Conservation (phyloP, 2,113 vertebrate species). For the Callopanchax toddi region DNA sequence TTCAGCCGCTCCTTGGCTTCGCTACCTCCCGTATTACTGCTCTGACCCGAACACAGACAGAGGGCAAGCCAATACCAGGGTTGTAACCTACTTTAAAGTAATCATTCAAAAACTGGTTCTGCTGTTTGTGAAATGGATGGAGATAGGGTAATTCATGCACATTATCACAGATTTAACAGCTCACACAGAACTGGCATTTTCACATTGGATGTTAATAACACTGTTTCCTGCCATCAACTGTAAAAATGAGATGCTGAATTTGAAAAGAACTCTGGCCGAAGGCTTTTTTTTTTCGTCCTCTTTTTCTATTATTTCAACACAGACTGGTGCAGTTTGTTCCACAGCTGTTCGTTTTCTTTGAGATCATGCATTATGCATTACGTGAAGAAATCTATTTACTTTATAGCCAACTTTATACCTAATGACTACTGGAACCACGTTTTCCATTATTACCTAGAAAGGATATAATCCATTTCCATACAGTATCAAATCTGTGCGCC, state of each 20-base stretch:
- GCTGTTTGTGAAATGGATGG: slow-evolving; percentile 26
- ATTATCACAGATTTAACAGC: slow-evolving; percentile 36
- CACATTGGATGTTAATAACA: slow-evolving; percentile 46
- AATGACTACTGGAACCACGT: not conserved
- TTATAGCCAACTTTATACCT: slow-evolving; percentile 6
- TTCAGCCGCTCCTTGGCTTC: not conserved
- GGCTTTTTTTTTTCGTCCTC: slow-evolving; percentile 19
- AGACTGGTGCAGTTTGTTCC: not conserved
- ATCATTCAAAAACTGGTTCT: slow-evolving; percentile 21
- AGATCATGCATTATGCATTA: not conserved
- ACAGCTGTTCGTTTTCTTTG: not conserved
- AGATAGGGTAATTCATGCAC: slow-evolving; percentile 34
- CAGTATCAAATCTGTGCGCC: not conserved
- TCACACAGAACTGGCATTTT: slow-evolving; percentile 16
- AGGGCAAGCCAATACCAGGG: slow-evolving; percentile 33
- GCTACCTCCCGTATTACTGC: slow-evolving; percentile 21
- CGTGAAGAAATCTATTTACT: slow-evolving; percentile 1
- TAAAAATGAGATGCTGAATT: slow-evolving; percentile 39
- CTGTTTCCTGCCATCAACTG: slow-evolving; percentile 31
- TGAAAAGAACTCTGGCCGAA: slow-evolving; percentile 40
- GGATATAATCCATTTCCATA: slow-evolving; percentile 11
- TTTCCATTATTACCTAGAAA: slow-evolving; percentile 14
- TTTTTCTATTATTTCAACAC: not conserved
- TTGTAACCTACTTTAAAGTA: slow-evolving; percentile 29
- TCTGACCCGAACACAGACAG: slow-evolving; percentile 43